A percentile compares a stretch with the other conserved stretches of the same genome.
These are phyloP conservation scores for Chaunax sp. DNA, from an alignment of 2,797 vertebrate species.

Conservation along the genomic window DNA sequence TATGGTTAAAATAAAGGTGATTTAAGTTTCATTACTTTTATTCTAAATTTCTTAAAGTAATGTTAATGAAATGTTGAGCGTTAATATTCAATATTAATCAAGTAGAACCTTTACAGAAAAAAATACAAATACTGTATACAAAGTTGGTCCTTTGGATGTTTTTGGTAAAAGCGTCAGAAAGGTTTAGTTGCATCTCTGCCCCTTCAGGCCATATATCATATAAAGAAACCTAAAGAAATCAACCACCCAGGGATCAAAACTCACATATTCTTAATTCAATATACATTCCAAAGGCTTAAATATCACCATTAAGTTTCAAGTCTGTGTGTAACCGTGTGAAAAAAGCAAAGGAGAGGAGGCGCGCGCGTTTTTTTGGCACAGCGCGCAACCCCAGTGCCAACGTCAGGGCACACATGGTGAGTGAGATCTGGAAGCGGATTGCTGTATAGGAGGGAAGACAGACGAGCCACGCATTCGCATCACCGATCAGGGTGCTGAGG, in stretches of 20 bases:
- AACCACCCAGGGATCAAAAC: fast-evolving
- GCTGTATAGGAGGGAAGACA: slow-evolving; percentile 52
- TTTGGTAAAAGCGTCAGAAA: too few species aligned
- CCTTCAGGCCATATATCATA: too few species aligned
- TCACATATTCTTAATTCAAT: not conserved
- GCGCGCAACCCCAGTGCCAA: slow-evolving; percentile 50
- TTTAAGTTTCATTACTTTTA: not conserved
- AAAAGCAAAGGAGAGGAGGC: slow-evolving; percentile 21
- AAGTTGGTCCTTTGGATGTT: too few species aligned
- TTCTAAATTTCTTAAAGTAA: too few species aligned
- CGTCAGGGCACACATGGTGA: slow-evolving; percentile 34
- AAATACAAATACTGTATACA: not conserved
- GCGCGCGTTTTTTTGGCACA: slow-evolving; percentile 53
- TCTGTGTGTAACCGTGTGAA: not conserved
- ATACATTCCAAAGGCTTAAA: not conserved
- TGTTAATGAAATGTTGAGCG: not conserved
- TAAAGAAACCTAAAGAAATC: too few species aligned
- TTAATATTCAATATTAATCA: too few species aligned
- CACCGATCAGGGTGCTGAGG: slow-evolving; percentile 48
- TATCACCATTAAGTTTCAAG: not conserved
- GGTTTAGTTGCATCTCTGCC: too few species aligned
- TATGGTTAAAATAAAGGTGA: too few species aligned
- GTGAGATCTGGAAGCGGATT: slow-evolving; percentile 34
- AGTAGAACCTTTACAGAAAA: not conserved
- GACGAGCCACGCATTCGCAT: slow-evolving; percentile 55